Conservation (phyloP, 1,140 invertebrate genomes). For the Brevipalpus yothersi region DNA sequence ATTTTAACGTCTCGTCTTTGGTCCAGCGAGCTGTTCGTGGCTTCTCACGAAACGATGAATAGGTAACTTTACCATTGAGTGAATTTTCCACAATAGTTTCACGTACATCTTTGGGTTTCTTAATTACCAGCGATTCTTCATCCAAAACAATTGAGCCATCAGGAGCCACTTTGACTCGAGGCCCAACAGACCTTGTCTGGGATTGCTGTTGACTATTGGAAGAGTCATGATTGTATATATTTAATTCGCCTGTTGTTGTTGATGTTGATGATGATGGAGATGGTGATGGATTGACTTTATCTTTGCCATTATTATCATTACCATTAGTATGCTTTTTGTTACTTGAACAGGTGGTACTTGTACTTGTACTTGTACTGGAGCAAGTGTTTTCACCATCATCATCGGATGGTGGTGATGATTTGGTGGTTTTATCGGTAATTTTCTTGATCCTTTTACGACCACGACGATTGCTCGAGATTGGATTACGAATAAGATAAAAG, state of each 20-base stretch:
- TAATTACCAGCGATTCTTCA: slow-evolving; percentile 22
- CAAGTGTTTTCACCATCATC: background rate
- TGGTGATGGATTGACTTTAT: background rate
- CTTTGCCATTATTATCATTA: background rate
- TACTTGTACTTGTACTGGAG: background rate
- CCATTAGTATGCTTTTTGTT: background rate
- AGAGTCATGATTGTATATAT: background rate
- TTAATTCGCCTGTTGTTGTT: background rate
- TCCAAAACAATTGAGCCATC: slow-evolving; percentile 65
- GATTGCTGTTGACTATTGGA: too few relatives aligned
- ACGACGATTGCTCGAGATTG: background rate
- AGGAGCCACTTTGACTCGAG: slow-evolving; percentile 61
- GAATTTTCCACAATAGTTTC: background rate
- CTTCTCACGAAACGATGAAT: slow-evolving; percentile 1
- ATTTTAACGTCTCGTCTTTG: slow-evolving; percentile 41
- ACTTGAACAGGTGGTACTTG: background rate
- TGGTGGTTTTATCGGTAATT: background rate
- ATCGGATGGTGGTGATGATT: background rate
- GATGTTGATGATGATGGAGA: background rate
- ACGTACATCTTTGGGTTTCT: background rate
- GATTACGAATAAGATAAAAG: background rate
- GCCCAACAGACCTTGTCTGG: slow-evolving; percentile 32
- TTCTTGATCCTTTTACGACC: background rate
- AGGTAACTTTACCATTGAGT: background rate
- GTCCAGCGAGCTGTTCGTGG: slow-evolving; percentile 2